Base-by-base conservation (phyloP, 2,797 vertebrate genomes). In the Brachymystax lenok region DNA sequence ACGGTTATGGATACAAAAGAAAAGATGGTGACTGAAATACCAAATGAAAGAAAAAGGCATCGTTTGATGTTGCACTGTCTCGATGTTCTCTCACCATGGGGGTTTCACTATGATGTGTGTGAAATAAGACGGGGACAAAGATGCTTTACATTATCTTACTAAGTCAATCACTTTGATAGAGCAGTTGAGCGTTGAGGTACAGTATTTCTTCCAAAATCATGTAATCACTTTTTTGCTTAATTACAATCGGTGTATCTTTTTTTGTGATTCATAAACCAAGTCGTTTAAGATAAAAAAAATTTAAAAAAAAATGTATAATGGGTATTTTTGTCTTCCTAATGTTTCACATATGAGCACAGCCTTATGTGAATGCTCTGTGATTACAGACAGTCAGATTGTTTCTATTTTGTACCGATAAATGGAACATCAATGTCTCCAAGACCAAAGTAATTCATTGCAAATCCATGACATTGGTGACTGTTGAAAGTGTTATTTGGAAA, bases 351-450 rank as follows among this genome's bases (percentile, higher is more conserved):
- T 78, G 74, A 87, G 82, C 78, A 78, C 77, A 80, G 79, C 80
- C 83, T 88, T 85, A 80, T 88, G 75, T 84, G 79, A 83, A 82
- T 82, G 80, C 80, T 89, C 76, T 69, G 71, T 83, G 35, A 75
- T 83, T 75, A 77, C 85, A 87, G 91, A 92, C 93, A 92, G 94
- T 93, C 91, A 85, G 69, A 75, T 12, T 16, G 19, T 81, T 78
- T 77, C 77, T 63, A 50, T 79, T 77, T 81, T 86, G 21, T 74
- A 74, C 74, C 74, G 74, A 66, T 76, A 33, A 59, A 81, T 77
- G 75, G 59, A 82, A 74, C 71, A 73, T 78, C 52, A 46, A 33
- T 77, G 78, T 85, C 82, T 71, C n/a, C 5, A 75, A 86, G 82
- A 86, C 88, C 87, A 88, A 88, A 86, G 59, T 7, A 73, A 76